Conservation (phyloP, 2,888 invertebrate species). For the Acronicta psi region DNA sequence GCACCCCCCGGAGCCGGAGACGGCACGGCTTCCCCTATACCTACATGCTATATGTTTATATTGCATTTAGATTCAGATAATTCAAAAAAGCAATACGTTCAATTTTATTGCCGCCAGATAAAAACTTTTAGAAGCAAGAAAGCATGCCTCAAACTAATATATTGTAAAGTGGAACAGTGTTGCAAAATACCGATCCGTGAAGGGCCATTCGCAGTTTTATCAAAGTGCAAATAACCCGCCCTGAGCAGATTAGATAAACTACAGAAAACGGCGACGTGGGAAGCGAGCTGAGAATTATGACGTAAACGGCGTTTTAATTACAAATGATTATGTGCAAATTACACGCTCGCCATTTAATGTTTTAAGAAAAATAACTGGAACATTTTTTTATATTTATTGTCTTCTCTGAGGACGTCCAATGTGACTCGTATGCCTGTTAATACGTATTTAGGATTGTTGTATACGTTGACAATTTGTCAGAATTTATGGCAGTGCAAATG, state of each 20-base stretch:
- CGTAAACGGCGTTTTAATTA: conserved; percentile 65
- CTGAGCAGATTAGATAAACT: conserved; percentile 84
- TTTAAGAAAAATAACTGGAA: conserved; percentile 52
- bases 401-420: conserved; percentile 55
- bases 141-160: conserved; percentile 37
- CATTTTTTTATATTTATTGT: conserved; percentile 48
- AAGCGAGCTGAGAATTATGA: conserved; percentile 67
- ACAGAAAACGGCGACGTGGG: conserved; percentile 76
- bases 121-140: conserved; percentile 38
- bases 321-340: conserved; percentile 61
- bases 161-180: conserved; percentile 59
- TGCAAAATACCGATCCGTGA: conserved; percentile 75
- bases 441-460: conserved; percentile 44
- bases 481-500: conserved; percentile 64
- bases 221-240: conserved; percentile 86
- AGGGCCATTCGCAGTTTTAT: conserved; percentile 82
- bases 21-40: conserved; percentile 63
- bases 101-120: conserved; percentile 44
- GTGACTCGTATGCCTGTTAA: conserved; percentile 54
- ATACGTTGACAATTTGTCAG: conserved; percentile 51
- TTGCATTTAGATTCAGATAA: conserved; percentile 71
- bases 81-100: conserved; percentile 68
- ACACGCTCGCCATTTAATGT: conserved; percentile 58
- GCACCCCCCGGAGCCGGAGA: conserved; percentile 65
- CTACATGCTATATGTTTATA: too few relatives aligned